Conservation (phyloP, 2,113 vertebrate genomes). For the Sceloporus tristichus region DNA sequence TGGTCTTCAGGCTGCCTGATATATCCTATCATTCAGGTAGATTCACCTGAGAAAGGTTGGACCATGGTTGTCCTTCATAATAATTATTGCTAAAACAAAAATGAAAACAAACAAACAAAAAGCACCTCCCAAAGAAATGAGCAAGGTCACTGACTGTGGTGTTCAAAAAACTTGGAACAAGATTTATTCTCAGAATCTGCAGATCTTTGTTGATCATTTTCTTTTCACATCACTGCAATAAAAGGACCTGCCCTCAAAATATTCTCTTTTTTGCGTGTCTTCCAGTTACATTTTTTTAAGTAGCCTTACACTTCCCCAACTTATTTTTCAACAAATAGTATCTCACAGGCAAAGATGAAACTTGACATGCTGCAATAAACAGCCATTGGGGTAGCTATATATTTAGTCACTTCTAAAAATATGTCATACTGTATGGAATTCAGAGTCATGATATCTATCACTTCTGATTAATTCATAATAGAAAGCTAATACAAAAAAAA, state of each 20-base stretch:
- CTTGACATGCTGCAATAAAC: conserved; percentile 49
- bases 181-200: background rate
- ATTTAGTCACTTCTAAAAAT: conserved; percentile 51
- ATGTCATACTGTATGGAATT: background rate
- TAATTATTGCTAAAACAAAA: background rate
- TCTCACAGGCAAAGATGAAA: conserved; percentile 21
- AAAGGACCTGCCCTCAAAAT: background rate
- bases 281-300: background rate
- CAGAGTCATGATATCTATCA: background rate
- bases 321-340: background rate
- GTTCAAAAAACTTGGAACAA: background rate
- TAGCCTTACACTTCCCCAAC: background rate
- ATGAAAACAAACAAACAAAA: too few species aligned
- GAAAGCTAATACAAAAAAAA: background rate
- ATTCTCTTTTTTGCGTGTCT: background rate
- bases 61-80: background rate
- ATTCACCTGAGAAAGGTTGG: background rate
- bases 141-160: background rate
- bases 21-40: background rate
- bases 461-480: conserved; percentile 2
- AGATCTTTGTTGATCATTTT: background rate
- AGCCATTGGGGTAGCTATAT: conserved; percentile 18
- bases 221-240: accelerated
- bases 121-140: too few species aligned
- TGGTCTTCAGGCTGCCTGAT: background rate